These are phyloP conservation scores for Atrichornis clamosus DNA, from an alignment of 2,113 vertebrate species.

Conservation along the genomic window DNA sequence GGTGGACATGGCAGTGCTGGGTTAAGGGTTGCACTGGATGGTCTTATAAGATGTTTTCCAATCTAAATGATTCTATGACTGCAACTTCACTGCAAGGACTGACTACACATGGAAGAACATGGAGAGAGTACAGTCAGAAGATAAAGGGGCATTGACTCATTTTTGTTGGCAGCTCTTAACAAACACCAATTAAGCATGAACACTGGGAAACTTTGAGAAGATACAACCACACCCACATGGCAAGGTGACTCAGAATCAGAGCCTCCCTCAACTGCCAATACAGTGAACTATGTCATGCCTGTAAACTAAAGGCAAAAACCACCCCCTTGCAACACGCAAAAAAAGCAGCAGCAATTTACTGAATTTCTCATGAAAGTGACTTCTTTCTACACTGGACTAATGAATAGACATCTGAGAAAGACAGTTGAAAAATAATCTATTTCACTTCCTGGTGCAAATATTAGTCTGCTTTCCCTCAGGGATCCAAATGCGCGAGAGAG, in stretches of 20 bases:
- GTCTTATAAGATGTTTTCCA: background rate
- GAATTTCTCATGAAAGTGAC: background rate
- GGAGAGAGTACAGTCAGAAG: background rate
- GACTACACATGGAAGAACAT: background rate
- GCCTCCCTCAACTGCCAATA: background rate
- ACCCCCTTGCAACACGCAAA: background rate
- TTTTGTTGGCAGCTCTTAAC: constrained; percentile 25
- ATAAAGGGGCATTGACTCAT: constrained; percentile 28
- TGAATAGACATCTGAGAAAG: background rate
- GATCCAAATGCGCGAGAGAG: background rate
- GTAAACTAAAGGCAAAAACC: background rate
- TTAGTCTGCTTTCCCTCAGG: background rate
- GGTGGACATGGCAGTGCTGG: background rate
- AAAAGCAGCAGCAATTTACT: background rate
- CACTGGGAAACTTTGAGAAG: constrained; percentile 31
- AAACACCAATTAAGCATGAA: constrained; percentile 31
- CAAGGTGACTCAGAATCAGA: constrained; percentile 36
- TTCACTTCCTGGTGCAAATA: background rate
- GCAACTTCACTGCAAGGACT: background rate
- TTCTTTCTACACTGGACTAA: background rate
- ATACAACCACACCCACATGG: constrained; percentile 31
- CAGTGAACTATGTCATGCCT: background rate
- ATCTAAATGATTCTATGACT: background rate
- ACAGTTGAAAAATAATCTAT: background rate
- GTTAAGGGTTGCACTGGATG: background rate